Evolutionary conservation across 2,888 invertebrate genomes (phyloP).

Genomic region (Polydrusus cervinus): DNA sequence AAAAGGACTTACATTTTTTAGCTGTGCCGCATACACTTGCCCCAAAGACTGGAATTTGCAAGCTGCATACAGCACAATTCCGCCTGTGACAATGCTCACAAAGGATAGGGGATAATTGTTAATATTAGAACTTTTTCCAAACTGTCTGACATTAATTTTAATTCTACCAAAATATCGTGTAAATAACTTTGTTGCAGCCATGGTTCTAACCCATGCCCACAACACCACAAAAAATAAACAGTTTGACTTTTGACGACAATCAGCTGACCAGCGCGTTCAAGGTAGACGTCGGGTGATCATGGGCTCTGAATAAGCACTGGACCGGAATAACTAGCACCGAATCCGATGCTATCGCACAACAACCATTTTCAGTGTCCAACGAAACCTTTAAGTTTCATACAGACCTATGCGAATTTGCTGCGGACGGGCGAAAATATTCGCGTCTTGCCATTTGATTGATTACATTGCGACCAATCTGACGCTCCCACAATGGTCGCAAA

Average conservation of each 20-base stretch:
- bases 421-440: too few species aligned
- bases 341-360: too few species aligned
- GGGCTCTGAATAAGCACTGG: too few species aligned
- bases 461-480: too few species aligned
- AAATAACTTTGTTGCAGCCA: slow-evolving; percentile 54
- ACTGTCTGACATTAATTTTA: slow-evolving; percentile 25
- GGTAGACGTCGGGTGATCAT: too few species aligned
- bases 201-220: slow-evolving; percentile 11
- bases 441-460: too few species aligned
- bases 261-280: not conserved
- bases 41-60: slow-evolving; percentile 69
- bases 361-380: too few species aligned
- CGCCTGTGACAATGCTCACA: slow-evolving; percentile 68
- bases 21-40: slow-evolving; percentile 73
- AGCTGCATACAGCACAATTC: slow-evolving; percentile 70
- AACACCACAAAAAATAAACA: not conserved
- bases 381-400: too few species aligned
- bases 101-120: slow-evolving; percentile 53
- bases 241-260: not conserved
- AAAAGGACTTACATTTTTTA: slow-evolving; percentile 71
- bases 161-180: slow-evolving; percentile 50
- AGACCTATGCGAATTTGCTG: too few species aligned
- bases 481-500: too few species aligned
- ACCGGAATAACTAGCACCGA: too few species aligned
- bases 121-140: slow-evolving; percentile 5